Evolutionary conservation across 2,888 invertebrate species (phyloP).

Genomic region (Agrochola litura): DNA sequence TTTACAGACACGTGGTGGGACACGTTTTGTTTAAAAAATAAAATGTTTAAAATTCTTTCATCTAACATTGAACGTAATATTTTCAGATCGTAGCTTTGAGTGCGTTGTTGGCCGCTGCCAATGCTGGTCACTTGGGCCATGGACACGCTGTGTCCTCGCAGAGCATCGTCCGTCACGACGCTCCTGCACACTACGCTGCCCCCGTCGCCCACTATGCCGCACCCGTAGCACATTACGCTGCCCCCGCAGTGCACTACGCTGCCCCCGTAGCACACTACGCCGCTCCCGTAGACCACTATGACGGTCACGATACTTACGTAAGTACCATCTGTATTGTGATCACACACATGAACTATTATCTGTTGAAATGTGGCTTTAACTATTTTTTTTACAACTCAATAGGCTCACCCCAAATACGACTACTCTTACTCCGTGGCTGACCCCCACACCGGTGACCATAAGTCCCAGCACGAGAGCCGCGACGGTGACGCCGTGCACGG

Average conservation of each 20-base stretch:
- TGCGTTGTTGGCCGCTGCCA: slow-evolving; percentile 74
- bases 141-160: slow-evolving; percentile 66
- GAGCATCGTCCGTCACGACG: slow-evolving; percentile 65
- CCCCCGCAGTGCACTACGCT: slow-evolving; percentile 66
- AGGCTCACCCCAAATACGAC: slow-evolving; percentile 79
- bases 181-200: slow-evolving; percentile 63
- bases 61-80: not conserved
- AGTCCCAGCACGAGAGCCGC: slow-evolving; percentile 88
- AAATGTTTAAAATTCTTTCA: not conserved
- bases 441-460: slow-evolving; percentile 90
- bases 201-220: slow-evolving; percentile 55
- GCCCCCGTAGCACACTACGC: slow-evolving; percentile 68
- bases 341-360: no score
- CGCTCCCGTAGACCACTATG: slow-evolving; percentile 69
- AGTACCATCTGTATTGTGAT: slow-evolving; percentile 19
- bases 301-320: slow-evolving; percentile 69
- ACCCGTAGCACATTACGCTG: slow-evolving; percentile 67
- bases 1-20: not conserved
- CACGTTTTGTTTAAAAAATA: not conserved
- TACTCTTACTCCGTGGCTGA: slow-evolving; percentile 89
- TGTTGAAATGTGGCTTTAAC: no score
- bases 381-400: no score
- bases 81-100: slow-evolving; percentile 62
- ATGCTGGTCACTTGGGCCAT: slow-evolving; percentile 72
- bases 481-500: slow-evolving; percentile 91